phyloP scores from a whole-genome alignment of 53 echinoderm and acorn worm species.

The Stichopus horrens region DNA sequence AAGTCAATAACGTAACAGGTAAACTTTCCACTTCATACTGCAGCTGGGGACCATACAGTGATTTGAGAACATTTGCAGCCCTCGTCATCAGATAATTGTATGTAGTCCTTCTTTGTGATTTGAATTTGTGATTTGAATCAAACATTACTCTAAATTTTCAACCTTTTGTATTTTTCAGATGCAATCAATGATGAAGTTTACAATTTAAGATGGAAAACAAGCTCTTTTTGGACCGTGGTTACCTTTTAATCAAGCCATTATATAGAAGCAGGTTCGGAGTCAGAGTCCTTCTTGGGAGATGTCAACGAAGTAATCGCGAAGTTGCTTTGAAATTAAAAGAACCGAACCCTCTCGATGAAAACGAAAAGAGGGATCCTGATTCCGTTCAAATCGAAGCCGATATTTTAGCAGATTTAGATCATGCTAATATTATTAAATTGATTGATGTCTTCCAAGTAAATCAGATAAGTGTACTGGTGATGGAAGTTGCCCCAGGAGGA shows the following conservation, averaged over 20 bases:
- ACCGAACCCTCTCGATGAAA: neutral
- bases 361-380: neutral
- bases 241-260: neutral
- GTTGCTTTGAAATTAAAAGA: neutral
- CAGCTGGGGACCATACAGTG: no score
- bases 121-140: no score
- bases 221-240: neutral
- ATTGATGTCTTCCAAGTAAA: conserved; percentile 56
- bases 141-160: no score
- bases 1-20: no score
- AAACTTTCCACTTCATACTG: no score
- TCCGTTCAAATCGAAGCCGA: conserved; percentile 36
- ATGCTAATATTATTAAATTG: conserved; percentile 68
- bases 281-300: neutral
- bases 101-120: no score
- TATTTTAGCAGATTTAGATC: conserved; percentile 59
- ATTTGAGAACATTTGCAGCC: no score
- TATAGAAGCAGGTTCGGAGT: no score
- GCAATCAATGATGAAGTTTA: neutral
- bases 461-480: conserved; percentile 47
- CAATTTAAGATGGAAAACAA: neutral
- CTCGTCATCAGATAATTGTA: no score
- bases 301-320: neutral
- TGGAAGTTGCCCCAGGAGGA: conserved; percentile 64
- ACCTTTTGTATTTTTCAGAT: no score